Base-by-base conservation (phyloP, 2,888 invertebrate genomes). In the Cataglyphis albicans region DNA sequence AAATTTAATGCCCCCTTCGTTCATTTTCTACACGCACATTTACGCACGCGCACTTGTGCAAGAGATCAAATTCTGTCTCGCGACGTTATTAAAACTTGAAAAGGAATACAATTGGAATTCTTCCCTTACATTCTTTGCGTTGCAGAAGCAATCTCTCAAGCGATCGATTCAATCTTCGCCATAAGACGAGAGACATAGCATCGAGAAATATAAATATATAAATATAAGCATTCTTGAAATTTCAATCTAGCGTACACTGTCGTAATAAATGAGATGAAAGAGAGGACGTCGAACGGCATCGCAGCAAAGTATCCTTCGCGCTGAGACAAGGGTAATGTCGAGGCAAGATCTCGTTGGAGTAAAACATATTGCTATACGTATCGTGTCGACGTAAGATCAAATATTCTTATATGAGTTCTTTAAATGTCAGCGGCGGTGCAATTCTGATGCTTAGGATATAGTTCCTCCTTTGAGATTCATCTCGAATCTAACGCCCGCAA, bases 201-300 rank as follows among this genome's bases (percentile, higher is more conserved):
- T 41, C 55, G 21, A 29, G 25, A 41, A 68, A 78, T 57, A 41
- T 25, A 55, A 55, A 52, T 18, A 63, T 15, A 29, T 44, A 29
- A 55, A 44, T 70, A n/a, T 3, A 29, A 21, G 9, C 70, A 15
- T 4, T 57, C 12, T 70, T 68, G 15, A 68, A n/a, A 76, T 68
- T 57, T 52, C 35, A 15, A 75, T 52, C 52, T 44, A n/a, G 18
- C 21, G 3, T 68, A 32, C 41, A 52, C 21, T 12, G 15, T 0
- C 32, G 41, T n/a, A 65, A 76, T 38, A 68, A 52, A 70, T 21
- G 57, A 70, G 57, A 70, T 1, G 10, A 35, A 57, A 70, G n/a
- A 38, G 18, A 70, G 35, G 48, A 29, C 3, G 15, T 3, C 63
- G 41, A 10, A 7, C 15, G 25, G 1, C 6, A 5, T 25, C 15